A percentile compares a stretch with the other conserved stretches of the same genome.
These are phyloP conservation scores for Neostethus bicornis DNA, from an alignment of 2,797 vertebrate genomes.

Conservation along the genomic window DNA sequence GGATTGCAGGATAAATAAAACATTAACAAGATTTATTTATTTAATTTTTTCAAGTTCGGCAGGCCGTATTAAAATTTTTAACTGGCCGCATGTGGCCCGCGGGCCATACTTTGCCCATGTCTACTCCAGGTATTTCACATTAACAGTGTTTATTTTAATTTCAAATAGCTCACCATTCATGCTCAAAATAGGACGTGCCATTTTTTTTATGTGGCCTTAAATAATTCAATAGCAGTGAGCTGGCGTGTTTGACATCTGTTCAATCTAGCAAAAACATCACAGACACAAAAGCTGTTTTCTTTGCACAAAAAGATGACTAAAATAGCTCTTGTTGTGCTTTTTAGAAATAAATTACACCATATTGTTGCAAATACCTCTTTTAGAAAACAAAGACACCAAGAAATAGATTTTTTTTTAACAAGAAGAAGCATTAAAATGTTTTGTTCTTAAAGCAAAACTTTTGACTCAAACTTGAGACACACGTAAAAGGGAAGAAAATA, in stretches of 20 bases:
- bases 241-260: slow-evolving; percentile 38
- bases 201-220: slow-evolving; percentile 36
- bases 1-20: too few species aligned
- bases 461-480: too few species aligned
- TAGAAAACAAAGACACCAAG: too few species aligned
- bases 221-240: slow-evolving; percentile 36
- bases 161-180: slow-evolving; percentile 4
- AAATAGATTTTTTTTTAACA: too few species aligned
- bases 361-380: too few species aligned
- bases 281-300: slow-evolving; percentile 19
- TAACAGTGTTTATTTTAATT: slow-evolving; percentile 8
- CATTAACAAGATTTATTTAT: too few species aligned
- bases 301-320: slow-evolving; percentile 41
- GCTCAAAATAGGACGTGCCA: slow-evolving; percentile 17
- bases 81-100: too few species aligned
- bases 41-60: too few species aligned
- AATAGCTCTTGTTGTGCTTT: slow-evolving; percentile 52
- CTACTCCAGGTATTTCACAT: background rate
- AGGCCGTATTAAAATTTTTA: background rate
- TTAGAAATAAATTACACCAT: slow-evolving; percentile 38
- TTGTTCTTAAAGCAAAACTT: too few species aligned
- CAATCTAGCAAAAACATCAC: slow-evolving; percentile 28
- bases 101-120: too few species aligned
- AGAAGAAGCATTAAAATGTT: too few species aligned
- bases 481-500: too few species aligned